Evolutionary conservation across 2,113 vertebrate genomes (phyloP), one percentile per base, ranked within the genome.

Genomic region (Catharus minimus): DNA sequence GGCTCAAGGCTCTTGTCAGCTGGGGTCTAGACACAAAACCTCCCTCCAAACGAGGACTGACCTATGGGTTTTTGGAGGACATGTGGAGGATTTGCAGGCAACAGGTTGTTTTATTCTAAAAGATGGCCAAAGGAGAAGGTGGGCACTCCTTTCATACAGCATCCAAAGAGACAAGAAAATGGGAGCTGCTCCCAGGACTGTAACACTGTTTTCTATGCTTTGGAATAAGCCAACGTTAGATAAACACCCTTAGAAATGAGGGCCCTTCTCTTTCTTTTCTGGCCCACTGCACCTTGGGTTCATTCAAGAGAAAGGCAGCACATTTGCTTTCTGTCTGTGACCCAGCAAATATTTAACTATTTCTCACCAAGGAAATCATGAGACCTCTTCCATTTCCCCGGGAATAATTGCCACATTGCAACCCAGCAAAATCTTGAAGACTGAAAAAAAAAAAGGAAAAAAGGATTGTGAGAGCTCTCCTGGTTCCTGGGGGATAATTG

Each of bases 361-460:
- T 90, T 91, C 46, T 66, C 5, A 4, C n/a, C 20, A 19, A 56
- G 8, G 12, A 8, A 76, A 82, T 23, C 0, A 0, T 44, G 33
- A 65, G 3, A 22, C 26, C 6, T 71, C 33, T 88, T 17, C 20
- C 14, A 20, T 55, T 72, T 87, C 28, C 22, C 27, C 56, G 9
- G 62, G 41, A 68, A 65, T 24, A 85, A 46, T 21, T 28, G 8
- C 6, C 12, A 50, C 24, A 30, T 19, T 56, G 30, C 13, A 72
- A 57, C 9, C 3, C 53, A 61, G 71, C 12, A 76, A 74, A 75
- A 68, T 17, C 13, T 44, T 2, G 0, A 20, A 33, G 0, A 0
- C 8, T 38, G 20, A n/a, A 0, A 0, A n/a, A 26, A n/a, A 19
- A 39, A 44, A 13, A n/a, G 32, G 5, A 15, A 28, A 55, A 33